These are phyloP conservation scores for Anolis sagrei DNA, from an alignment of 2,113 vertebrate species.

Conservation along the genomic window DNA sequence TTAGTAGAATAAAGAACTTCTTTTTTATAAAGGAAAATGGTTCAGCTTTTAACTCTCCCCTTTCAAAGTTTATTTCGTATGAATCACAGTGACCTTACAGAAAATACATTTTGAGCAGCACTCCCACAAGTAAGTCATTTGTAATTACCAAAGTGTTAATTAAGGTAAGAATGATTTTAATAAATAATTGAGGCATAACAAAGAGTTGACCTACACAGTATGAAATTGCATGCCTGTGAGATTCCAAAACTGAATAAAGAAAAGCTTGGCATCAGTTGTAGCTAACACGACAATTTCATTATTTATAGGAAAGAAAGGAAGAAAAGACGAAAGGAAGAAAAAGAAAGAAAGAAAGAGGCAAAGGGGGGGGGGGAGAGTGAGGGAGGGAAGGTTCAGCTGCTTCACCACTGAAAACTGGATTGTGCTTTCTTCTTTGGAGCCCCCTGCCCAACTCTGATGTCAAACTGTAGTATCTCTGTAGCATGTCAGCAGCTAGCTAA, in stretches of 20 bases:
- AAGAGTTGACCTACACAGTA: not conserved
- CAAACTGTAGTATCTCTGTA: too few relatives aligned
- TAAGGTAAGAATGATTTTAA: slow-evolving; percentile 12
- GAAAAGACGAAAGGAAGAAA: too few relatives aligned
- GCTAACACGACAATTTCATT: too few relatives aligned
- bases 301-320: too few relatives aligned
- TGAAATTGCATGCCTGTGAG: not conserved
- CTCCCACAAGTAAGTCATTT: not conserved
- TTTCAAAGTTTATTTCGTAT: slow-evolving; percentile 22
- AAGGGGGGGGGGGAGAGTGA: too few relatives aligned
- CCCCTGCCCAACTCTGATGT: too few relatives aligned
- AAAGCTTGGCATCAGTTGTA: too few relatives aligned
- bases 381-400: too few relatives aligned
- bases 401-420: too few relatives aligned
- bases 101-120: not conserved
- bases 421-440: too few relatives aligned
- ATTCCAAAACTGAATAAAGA: not conserved
- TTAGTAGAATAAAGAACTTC: not conserved
- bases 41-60: not conserved
- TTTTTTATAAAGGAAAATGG: slow-evolving; percentile 2
- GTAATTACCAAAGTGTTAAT: slow-evolving; percentile 1
- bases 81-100: not conserved
- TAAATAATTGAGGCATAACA: not conserved
- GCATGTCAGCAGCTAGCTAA: too few relatives aligned
- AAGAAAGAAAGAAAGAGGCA: too few relatives aligned